Base-by-base conservation (phyloP, 2,888 invertebrate genomes). In the Petrolisthes manimaculis region DNA sequence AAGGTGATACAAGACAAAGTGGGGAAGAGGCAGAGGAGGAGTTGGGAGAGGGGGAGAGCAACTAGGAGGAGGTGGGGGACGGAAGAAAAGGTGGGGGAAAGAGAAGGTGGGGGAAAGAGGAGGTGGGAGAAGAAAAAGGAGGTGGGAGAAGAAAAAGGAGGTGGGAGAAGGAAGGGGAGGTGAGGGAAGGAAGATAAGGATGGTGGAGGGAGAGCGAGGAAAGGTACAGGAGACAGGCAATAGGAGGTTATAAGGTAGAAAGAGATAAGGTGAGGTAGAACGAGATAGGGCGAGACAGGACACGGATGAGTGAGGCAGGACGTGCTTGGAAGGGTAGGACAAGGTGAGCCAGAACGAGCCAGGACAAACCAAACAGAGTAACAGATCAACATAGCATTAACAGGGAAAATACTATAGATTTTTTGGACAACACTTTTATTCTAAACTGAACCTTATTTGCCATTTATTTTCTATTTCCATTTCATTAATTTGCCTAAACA, bases 361-460 rank as follows among this genome's bases (percentile, higher is more conserved):
- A 78, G 82, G 67, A 67, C 56, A 67, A 82, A 67, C n/a, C 61
- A 56, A 8, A 82, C 21, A 67, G 82, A 56, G n/a, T n/a, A n/a
- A n/a, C n/a, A n/a, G n/a, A n/a, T n/a, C n/a, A n/a, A n/a, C n/a
- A n/a, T n/a, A n/a, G n/a, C n/a, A n/a, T n/a, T n/a, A n/a, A n/a
- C n/a, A n/a, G n/a, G n/a, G n/a, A n/a, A n/a, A n/a, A n/a, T n/a
- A n/a, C n/a, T n/a, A n/a, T n/a, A n/a, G n/a, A n/a, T n/a, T n/a
- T n/a, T n/a, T n/a, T n/a, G n/a, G n/a, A n/a, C n/a, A n/a, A n/a
- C n/a, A n/a, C n/a, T n/a, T n/a, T n/a, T n/a, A n/a, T n/a, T n/a
- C n/a, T n/a, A n/a, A n/a, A n/a, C n/a, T n/a, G n/a, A n/a, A n/a
- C n/a, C n/a, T n/a, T n/a, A n/a, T n/a, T n/a, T n/a, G n/a, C n/a